Conservation (phyloP, 2,113 vertebrate species). For the Nesospiza acunhae region DNA sequence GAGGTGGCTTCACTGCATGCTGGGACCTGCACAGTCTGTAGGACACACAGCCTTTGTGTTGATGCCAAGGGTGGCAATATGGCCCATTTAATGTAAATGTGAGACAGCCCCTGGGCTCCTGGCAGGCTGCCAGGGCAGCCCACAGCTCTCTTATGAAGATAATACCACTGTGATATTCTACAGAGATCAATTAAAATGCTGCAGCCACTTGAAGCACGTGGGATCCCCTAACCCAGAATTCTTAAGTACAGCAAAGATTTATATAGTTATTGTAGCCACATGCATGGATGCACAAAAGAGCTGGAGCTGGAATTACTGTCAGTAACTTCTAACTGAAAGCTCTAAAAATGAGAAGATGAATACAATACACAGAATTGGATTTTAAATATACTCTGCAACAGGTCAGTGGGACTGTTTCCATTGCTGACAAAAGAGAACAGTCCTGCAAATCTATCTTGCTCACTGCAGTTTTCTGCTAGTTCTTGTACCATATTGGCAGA, state of each 20-base stretch:
- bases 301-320: not conserved
- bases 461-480: not conserved
- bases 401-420: not conserved
- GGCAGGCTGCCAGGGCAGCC: conserved; percentile 5
- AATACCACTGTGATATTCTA: not conserved
- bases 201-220: not conserved
- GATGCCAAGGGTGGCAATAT: conserved; percentile 38
- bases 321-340: not conserved
- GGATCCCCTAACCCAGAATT: not conserved
- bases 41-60: not conserved
- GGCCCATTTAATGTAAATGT: not conserved
- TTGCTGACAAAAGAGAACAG: not conserved
- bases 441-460: not conserved
- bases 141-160: not conserved
- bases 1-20: not conserved
- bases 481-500: not conserved
- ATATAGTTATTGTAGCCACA: not conserved
- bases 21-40: not conserved
- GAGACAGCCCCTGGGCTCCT: conserved; percentile 9
- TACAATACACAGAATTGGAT: not conserved
- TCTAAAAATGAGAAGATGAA: not conserved
- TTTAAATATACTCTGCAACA: not conserved
- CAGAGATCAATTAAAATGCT: not conserved
- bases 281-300: not conserved
- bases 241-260: not conserved